Percentiles rank a stretch among this genome's conserved stretches.
phyloP scores from a whole-genome alignment of 2,113 vertebrate species.

The Bubo bubo region DNA sequence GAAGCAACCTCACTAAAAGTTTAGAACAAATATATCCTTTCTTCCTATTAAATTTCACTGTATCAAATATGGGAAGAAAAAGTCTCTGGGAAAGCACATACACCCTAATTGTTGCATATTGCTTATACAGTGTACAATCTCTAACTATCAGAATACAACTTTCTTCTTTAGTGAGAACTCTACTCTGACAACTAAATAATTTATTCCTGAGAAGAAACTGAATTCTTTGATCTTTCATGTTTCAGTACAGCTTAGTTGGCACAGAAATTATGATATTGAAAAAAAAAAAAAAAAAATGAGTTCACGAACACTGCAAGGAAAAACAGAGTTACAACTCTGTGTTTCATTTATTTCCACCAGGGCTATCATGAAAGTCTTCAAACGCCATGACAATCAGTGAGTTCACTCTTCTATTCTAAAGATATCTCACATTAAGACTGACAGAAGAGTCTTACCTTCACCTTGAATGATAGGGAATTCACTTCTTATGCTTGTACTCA shows the following conservation, averaged over 20 bases:
- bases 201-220: conserved; percentile 33
- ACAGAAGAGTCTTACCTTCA: background rate
- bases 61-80: background rate
- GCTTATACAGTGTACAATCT: background rate
- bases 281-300: background rate
- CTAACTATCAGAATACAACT: background rate
- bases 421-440: background rate
- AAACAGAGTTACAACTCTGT: background rate
- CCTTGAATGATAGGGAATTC: background rate
- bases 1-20: background rate
- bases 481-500: background rate
- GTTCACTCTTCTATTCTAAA: background rate
- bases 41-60: conserved; percentile 4
- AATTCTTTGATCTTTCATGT: background rate
- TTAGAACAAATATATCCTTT: background rate
- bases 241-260: background rate
- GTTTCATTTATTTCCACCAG: conserved; percentile 5
- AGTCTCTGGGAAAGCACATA: background rate
- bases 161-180: background rate
- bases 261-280: background rate
- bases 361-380: background rate
- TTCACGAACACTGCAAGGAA: background rate
- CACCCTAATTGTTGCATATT: background rate
- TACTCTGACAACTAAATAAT: background rate
- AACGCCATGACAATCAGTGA: background rate